Evolutionary conservation across 2,888 invertebrate species (phyloP).

Genomic region (Cyrtodaria siliqua): DNA sequence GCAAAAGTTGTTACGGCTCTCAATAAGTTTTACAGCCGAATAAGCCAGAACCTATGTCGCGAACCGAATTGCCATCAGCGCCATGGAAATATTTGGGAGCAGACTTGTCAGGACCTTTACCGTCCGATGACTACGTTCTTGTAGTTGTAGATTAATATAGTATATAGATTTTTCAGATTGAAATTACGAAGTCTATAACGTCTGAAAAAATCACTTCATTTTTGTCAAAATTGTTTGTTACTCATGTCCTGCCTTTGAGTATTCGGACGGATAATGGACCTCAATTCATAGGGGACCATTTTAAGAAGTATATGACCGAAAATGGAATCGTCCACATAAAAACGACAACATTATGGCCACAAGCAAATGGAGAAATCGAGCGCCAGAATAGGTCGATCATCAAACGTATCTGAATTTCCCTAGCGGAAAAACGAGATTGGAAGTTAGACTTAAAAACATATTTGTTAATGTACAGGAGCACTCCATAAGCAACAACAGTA

Average conservation of each 20-base stretch:
- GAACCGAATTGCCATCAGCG: too few relatives aligned
- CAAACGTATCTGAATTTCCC: slow-evolving; percentile 50
- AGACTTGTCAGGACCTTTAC: slow-evolving; percentile 38
- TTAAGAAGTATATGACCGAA: slow-evolving; percentile 14
- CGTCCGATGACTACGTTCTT: slow-evolving; percentile 16
- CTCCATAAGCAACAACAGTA: slow-evolving; percentile 47
- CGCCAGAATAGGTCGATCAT: slow-evolving; percentile 39
- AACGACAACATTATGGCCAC: slow-evolving; percentile 47
- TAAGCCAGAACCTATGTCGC: slow-evolving; percentile 53
- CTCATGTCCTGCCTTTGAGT: too few relatives aligned
- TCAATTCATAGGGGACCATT: slow-evolving; percentile 34
- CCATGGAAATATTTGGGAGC: too few relatives aligned
- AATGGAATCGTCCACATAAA: slow-evolving; percentile 35
- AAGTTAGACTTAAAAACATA: too few relatives aligned
- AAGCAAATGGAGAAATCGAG: too few relatives aligned
- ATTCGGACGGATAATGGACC: slow-evolving; percentile 50
- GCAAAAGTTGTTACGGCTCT: too few relatives aligned
- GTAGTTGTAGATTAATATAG: slow-evolving; percentile 29
- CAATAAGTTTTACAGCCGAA: slow-evolving; percentile 26
- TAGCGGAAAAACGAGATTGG: slow-evolving; percentile 39
- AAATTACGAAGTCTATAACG: slow-evolving; percentile 11
- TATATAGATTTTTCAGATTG: slow-evolving; percentile 6
- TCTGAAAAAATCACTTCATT: background rate
- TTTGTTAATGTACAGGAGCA: slow-evolving; percentile 9
- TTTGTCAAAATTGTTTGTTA: slow-evolving; percentile 10